Evolutionary conservation across 2,888 invertebrate genomes (phyloP).

Genomic region (Epinotia demarniana): DNA sequence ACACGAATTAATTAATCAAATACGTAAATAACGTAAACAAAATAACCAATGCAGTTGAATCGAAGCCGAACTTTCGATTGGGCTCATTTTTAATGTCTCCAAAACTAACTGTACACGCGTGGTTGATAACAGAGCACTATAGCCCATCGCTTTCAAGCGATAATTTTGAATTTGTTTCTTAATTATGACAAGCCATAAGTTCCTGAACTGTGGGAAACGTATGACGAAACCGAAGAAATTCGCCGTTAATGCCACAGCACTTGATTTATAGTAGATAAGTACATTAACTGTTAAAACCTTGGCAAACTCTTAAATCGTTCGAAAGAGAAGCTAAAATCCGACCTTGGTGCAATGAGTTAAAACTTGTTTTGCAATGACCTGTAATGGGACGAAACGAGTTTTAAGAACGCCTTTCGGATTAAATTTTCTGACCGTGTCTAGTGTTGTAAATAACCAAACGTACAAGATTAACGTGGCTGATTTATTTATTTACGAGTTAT

Average conservation of each 20-base stretch:
- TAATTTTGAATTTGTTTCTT: constrained; percentile 58
- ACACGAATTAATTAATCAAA: constrained; percentile 11
- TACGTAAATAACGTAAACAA: constrained; percentile 22
- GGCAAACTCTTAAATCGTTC: background rate
- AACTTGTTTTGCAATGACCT: background rate
- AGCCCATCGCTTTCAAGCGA: constrained; percentile 40
- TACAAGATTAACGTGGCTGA: constrained; percentile 70
- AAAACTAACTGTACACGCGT: constrained; percentile 31
- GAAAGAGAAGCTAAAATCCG: background rate
- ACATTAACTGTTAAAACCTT: constrained; percentile 56
- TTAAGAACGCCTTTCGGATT: background rate
- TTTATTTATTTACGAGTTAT: constrained; percentile 76
- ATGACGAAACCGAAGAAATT: constrained; percentile 73
- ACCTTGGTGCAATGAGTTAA: background rate
- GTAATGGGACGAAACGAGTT: background rate
- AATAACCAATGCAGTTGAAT: constrained; percentile 25
- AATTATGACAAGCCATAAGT: constrained; percentile 59
- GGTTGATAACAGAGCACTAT: constrained; percentile 27
- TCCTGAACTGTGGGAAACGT: constrained; percentile 62
- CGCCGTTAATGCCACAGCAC: constrained; percentile 64
- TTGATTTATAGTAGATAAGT: constrained; percentile 71
- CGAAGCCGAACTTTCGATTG: constrained; percentile 32
- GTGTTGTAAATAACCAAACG: constrained; percentile 75
- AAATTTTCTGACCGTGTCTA: constrained; percentile 77
- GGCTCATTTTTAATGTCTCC: constrained; percentile 35